These are phyloP conservation scores for Automeris io DNA, from an alignment of 2,888 invertebrate genomes.

Conservation along the genomic window DNA sequence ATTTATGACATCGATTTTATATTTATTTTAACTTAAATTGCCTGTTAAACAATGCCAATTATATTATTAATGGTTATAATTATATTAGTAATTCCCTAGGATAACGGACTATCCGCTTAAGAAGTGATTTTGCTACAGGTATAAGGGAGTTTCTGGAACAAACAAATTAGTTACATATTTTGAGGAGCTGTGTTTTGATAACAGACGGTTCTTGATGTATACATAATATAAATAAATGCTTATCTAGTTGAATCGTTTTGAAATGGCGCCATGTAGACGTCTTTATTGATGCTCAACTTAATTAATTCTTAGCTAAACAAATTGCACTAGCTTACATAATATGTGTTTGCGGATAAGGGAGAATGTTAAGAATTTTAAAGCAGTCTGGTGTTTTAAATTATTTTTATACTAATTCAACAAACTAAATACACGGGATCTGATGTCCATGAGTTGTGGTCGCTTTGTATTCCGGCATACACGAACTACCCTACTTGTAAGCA, in stretches of 20 bases:
- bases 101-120: neutral
- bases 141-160: neutral
- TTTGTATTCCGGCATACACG: no score
- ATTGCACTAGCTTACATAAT: conserved; percentile 23
- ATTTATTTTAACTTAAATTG: neutral
- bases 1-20: neutral
- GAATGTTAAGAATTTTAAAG: conserved; percentile 5
- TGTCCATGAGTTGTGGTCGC: no score
- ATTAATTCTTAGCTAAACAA: conserved; percentile 36
- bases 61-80: neutral
- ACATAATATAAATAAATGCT: neutral
- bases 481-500: no score
- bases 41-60: no score
- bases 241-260: conserved; percentile 15
- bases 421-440: neutral
- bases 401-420: neutral
- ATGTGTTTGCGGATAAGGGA: conserved; percentile 8
- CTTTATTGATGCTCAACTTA: conserved; percentile 45
- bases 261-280: conserved; percentile 48
- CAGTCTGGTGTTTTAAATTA: neutral
- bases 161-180: neutral
- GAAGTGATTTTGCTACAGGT: neutral
- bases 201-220: neutral
- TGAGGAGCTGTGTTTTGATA: neutral
- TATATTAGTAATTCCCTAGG: neutral